A percentile compares a stretch with the other conserved stretches of the same genome.
Evolutionary conservation across 2,888 invertebrate species (phyloP).

Genomic region (Agrochola lychnidis): DNA sequence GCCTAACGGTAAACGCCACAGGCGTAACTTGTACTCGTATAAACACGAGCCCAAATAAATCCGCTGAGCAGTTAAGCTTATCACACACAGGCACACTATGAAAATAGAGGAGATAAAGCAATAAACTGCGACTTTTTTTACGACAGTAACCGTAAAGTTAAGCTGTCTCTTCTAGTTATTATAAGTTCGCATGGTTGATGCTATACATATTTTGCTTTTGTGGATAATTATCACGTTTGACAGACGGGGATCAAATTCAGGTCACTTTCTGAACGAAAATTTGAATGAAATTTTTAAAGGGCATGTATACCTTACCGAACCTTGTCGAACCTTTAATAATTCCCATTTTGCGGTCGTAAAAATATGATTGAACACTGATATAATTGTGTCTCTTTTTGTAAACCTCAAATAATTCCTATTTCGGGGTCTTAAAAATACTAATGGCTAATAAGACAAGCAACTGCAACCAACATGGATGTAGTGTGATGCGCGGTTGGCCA

Average conservation of each 20-base stretch:
- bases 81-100: constrained; percentile 61
- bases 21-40: constrained; percentile 43
- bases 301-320: too few species aligned
- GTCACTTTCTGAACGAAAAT: background rate
- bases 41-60: constrained; percentile 57
- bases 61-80: constrained; percentile 58
- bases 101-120: constrained; percentile 60
- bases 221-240: background rate
- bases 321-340: too few species aligned
- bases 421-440: too few species aligned
- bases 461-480: too few species aligned
- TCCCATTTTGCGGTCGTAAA: too few species aligned
- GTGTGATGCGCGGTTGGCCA: too few species aligned
- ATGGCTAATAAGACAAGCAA: too few species aligned
- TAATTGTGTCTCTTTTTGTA: too few species aligned
- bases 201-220: constrained; percentile 6
- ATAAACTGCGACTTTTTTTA: constrained; percentile 65
- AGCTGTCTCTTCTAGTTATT: constrained; percentile 28
- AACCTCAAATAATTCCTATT: too few species aligned
- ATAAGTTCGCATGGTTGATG: constrained; percentile 20
- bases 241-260: background rate
- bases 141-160: constrained; percentile 52
- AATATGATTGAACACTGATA: too few species aligned
- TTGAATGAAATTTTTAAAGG: too few species aligned
- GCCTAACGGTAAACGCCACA: constrained; percentile 37